Percentiles rank a stretch among this genome's conserved stretches.
phyloP scores from a whole-genome alignment of 2,888 invertebrate species.

The Junonia oenone region DNA sequence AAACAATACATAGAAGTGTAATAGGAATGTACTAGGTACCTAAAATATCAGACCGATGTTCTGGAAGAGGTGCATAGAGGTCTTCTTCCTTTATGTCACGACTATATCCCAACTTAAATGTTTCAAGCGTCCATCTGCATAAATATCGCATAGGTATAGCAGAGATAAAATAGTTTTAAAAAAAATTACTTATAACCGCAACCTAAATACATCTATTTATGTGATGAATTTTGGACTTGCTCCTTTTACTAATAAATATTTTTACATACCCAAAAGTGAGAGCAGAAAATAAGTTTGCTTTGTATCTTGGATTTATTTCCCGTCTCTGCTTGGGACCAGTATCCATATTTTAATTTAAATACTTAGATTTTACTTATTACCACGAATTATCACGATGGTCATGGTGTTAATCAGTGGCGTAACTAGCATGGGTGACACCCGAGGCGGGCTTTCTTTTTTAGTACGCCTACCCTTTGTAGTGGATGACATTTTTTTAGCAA shows the following conservation, averaged over 20 bases:
- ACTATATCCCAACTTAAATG: slow-evolving; percentile 83
- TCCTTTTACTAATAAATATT: not conserved
- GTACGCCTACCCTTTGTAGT: too few relatives aligned
- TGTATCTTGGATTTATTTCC: slow-evolving; percentile 68
- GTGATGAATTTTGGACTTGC: not conserved
- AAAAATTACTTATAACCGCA: too few relatives aligned
- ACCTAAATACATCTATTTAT: too few relatives aligned
- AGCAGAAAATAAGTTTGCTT: slow-evolving; percentile 72
- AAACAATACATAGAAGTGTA: not conserved
- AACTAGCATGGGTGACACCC: too few relatives aligned
- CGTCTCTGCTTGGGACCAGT: slow-evolving; percentile 64
- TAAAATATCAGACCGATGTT: slow-evolving; percentile 82
- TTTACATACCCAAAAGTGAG: slow-evolving; percentile 77
- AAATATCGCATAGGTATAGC: too few relatives aligned
- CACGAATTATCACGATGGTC: not conserved
- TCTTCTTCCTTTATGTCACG: slow-evolving; percentile 83
- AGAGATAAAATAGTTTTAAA: too few relatives aligned
- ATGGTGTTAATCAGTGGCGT: too few relatives aligned
- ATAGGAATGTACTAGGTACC: slow-evolving; percentile 37
- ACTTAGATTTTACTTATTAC: not conserved
- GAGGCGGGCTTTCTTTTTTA: too few relatives aligned
- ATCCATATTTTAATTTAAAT: slow-evolving; percentile 45
- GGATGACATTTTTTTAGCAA: too few relatives aligned
- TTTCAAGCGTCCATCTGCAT: slow-evolving; percentile 85
- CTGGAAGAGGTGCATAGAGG: slow-evolving; percentile 82